Conservation (phyloP, 2,888 invertebrate species). For the Cryptocheilus praepositus region DNA sequence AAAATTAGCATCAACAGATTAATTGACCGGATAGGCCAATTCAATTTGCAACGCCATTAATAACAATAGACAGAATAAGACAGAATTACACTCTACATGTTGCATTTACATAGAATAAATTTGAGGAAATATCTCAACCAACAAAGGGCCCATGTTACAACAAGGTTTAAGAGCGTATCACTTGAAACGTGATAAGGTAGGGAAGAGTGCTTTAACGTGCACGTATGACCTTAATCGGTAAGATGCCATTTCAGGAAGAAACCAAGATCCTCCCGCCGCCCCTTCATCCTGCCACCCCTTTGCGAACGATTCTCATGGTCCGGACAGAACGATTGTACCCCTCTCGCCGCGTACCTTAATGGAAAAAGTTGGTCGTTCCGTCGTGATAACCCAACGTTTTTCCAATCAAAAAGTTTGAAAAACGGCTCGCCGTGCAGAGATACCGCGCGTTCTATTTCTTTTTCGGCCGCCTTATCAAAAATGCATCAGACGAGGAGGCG, state of each 20-base stretch:
- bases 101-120: no score
- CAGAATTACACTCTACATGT: no score
- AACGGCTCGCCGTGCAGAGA: constrained; percentile 18
- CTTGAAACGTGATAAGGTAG: constrained; percentile 22
- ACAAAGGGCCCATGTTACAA: no score
- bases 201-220: constrained; percentile 12
- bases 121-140: no score
- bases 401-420: constrained; percentile 57
- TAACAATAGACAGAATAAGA: no score
- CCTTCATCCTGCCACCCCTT: neutral
- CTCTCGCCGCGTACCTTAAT: constrained; percentile 30
- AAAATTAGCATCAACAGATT: no score
- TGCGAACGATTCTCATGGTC: constrained; percentile 6
- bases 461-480: neutral
- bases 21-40: no score
- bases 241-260: constrained; percentile 27
- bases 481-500: no score
- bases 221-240: constrained; percentile 33
- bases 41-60: no score
- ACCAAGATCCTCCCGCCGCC: constrained; percentile 3
- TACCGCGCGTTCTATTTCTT: constrained; percentile 6
- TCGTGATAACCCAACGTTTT: constrained; percentile 48
- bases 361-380: constrained; percentile 38
- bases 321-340: constrained; percentile 17
- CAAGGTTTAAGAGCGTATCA: no score